phyloP scores from a whole-genome alignment of 2,113 vertebrate genomes.

The Rhinolophus ferrumequinum region DNA sequence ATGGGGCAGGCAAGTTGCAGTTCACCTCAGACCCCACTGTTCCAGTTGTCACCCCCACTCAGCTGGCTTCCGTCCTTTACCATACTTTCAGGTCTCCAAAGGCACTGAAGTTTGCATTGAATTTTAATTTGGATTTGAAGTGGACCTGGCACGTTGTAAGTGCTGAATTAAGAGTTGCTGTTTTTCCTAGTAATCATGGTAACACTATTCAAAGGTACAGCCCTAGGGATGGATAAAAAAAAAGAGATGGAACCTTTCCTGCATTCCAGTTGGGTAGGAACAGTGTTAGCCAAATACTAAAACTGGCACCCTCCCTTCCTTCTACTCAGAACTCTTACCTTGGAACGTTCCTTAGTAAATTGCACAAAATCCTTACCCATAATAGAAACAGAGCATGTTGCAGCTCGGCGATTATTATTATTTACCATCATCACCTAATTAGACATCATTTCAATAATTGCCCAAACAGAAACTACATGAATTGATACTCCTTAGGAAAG shows the following conservation, averaged over 20 bases:
- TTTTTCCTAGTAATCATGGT: slow-evolving; percentile 6
- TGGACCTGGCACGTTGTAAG: background rate
- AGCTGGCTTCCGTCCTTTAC: background rate
- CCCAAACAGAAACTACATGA: slow-evolving; percentile 50
- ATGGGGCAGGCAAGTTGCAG: background rate
- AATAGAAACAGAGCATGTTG: slow-evolving; percentile 67
- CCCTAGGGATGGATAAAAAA: slow-evolving; percentile 1
- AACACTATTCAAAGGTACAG: slow-evolving; percentile 22
- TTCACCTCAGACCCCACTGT: background rate
- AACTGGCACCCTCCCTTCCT: background rate
- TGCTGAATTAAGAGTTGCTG: slow-evolving; percentile 6
- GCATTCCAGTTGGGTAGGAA: background rate
- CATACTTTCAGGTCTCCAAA: background rate
- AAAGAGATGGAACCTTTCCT: background rate
- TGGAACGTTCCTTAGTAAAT: slow-evolving; percentile 69
- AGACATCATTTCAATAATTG: slow-evolving; percentile 77
- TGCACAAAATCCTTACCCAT: slow-evolving; percentile 52
- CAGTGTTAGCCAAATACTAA: slow-evolving; percentile 6
- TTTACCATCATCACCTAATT: slow-evolving; percentile 75
- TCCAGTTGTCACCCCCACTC: background rate
- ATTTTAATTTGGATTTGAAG: slow-evolving; percentile 51
- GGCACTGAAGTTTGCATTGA: background rate
- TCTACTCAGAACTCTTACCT: background rate
- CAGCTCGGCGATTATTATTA: slow-evolving; percentile 76
- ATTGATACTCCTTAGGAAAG: slow-evolving; percentile 64